Evolutionary conservation across 2,888 invertebrate species (phyloP).

Genomic region (Serripes groenlandicus): DNA sequence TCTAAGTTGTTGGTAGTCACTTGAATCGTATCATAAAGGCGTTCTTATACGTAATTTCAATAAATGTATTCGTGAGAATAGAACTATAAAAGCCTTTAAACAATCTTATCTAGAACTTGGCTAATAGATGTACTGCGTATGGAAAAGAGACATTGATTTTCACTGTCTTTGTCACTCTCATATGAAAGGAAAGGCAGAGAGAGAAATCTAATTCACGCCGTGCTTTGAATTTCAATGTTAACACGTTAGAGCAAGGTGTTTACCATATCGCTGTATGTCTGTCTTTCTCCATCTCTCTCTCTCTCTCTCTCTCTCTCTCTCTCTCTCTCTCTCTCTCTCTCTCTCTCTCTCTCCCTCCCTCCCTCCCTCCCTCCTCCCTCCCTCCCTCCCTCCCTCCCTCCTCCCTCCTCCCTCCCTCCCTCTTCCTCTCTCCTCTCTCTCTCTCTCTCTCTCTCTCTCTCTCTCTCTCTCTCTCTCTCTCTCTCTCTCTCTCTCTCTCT

Average conservation of each 20-base stretch:
- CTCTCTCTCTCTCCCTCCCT: background rate
- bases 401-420: too few relatives aligned
- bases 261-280: background rate
- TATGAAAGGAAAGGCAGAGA: background rate
- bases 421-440: constrained; percentile 1
- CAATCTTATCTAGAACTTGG: too few relatives aligned
- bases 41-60: too few relatives aligned
- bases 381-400: background rate
- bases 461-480: constrained; percentile 11
- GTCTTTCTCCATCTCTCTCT: background rate
- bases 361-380: background rate
- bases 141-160: background rate
- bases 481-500: constrained; percentile 5
- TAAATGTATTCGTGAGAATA: too few relatives aligned
- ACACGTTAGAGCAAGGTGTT: too few relatives aligned
- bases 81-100: too few relatives aligned
- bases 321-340: background rate
- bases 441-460: constrained; percentile 11
- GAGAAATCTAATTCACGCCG: background rate
- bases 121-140: background rate
- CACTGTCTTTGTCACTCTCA: background rate
- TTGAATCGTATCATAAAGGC: too few relatives aligned
- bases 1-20: too few relatives aligned
- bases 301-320: background rate
- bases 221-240: background rate